Evolutionary conservation across 2,113 vertebrate species (phyloP).

Genomic region (Charadrius vociferus): DNA sequence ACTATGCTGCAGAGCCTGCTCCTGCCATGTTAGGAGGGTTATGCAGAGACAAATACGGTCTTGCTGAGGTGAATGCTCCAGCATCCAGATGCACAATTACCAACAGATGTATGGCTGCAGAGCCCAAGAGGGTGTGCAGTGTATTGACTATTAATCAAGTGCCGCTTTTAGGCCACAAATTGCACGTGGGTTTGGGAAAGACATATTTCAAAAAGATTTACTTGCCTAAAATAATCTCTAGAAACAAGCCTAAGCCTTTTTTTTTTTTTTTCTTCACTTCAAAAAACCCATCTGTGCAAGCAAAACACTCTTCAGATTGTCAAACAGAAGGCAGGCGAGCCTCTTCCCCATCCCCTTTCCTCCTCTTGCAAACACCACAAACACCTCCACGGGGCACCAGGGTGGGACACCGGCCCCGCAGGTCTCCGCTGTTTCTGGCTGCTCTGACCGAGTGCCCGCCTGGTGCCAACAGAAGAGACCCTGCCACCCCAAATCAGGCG

Average conservation of each 20-base stretch:
- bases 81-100: background rate
- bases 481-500: background rate
- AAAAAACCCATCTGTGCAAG: constrained; percentile 38
- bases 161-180: constrained; percentile 43
- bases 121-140: background rate
- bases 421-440: background rate
- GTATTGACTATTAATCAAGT: constrained; percentile 43
- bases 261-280: background rate
- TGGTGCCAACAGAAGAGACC: background rate
- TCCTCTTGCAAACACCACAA: background rate
- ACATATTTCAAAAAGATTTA: constrained; percentile 25
- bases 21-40: background rate
- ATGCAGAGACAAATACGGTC: background rate
- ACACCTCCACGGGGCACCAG: constrained; percentile 26
- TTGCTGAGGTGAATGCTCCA: background rate
- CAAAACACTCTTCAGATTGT: constrained; percentile 48
- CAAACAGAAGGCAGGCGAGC: constrained; percentile 47
- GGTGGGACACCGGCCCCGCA: background rate
- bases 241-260: background rate
- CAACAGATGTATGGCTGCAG: background rate
- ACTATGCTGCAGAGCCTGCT: background rate
- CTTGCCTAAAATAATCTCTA: constrained; percentile 41
- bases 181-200: constrained; percentile 14
- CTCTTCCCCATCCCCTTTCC: background rate
- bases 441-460: background rate